A percentile compares a stretch with the other conserved stretches of the same genome.
Evolutionary conservation across 2,113 vertebrate species (phyloP).

Genomic region (Empidonax alnorum): DNA sequence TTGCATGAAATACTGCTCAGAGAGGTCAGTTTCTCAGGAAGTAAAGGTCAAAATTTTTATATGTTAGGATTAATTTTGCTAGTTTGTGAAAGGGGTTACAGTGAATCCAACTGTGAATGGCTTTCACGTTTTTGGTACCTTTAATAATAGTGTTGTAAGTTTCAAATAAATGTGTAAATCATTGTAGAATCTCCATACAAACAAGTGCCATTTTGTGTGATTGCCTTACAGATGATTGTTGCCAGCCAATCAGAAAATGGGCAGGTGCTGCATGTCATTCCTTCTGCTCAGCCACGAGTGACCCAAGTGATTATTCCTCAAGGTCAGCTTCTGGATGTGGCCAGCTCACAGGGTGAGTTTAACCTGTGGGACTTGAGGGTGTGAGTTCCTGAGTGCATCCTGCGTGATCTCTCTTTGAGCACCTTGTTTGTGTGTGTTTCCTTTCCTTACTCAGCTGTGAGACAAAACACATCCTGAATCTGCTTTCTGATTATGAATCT

Average conservation of each 20-base stretch:
- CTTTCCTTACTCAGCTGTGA: neutral
- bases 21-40: neutral
- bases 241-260: constrained; percentile 79
- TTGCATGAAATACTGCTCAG: neutral
- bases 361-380: neutral
- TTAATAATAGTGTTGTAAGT: neutral
- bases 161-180: neutral
- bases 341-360: constrained; percentile 67
- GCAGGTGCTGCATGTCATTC: constrained; percentile 81
- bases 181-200: neutral
- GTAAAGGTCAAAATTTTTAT: neutral
- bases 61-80: neutral
- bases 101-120: neutral
- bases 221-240: constrained; percentile 79
- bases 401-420: neutral
- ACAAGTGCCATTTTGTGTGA: neutral
- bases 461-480: neutral
- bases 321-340: constrained; percentile 71
- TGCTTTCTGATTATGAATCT: neutral
- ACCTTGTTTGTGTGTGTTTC: neutral
- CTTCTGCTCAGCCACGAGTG: constrained; percentile 75
- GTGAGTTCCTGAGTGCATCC: neutral
- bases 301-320: constrained; percentile 81
- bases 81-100: neutral
- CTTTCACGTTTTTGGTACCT: neutral